These are phyloP conservation scores for Hycleus cichorii DNA, from an alignment of 1,140 invertebrate genomes.

Conservation along the genomic window DNA sequence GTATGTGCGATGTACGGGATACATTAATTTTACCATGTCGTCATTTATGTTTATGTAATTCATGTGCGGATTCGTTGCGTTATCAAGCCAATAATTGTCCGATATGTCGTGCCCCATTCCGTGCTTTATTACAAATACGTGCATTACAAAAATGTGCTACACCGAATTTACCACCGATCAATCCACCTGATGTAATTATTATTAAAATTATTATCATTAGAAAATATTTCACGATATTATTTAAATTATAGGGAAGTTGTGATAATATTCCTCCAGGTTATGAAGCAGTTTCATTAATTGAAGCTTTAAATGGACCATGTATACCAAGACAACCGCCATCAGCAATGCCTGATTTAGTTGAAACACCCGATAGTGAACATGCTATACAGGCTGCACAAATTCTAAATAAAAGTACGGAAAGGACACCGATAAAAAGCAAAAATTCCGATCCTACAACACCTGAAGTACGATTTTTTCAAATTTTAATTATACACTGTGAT, in stretches of 20 bases:
- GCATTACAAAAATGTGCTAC: conserved; percentile 77
- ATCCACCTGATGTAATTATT: conserved; percentile 44
- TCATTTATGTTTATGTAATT: conserved; percentile 95
- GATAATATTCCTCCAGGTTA: conserved; percentile 89
- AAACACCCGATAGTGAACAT: conserved; percentile 40
- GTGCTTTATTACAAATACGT: conserved; percentile 91
- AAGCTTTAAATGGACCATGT: conserved; percentile 94
- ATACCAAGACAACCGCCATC: conserved; percentile 50
- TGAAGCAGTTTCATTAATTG: conserved; percentile 91
- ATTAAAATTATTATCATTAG: neutral
- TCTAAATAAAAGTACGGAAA: conserved; percentile 51
- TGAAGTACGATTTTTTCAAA: conserved; percentile 37
- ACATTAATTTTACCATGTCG: conserved; percentile 96
- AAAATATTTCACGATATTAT: neutral
- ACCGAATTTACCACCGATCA: conserved; percentile 43
- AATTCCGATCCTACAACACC: conserved; percentile 39
- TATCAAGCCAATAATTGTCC: conserved; percentile 99
- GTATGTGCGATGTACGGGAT: conserved; percentile 96
- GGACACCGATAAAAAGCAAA: conserved; percentile 30
- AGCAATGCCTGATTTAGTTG: conserved; percentile 47
- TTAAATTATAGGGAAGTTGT: conserved; percentile 42
- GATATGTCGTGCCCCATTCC: conserved; percentile 94
- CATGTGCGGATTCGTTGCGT: conserved; percentile 91
- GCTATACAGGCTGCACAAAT: conserved; percentile 56
- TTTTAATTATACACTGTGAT: no score